Conservation (phyloP, 2,113 vertebrate genomes). For the Semicossyphus pulcher region DNA sequence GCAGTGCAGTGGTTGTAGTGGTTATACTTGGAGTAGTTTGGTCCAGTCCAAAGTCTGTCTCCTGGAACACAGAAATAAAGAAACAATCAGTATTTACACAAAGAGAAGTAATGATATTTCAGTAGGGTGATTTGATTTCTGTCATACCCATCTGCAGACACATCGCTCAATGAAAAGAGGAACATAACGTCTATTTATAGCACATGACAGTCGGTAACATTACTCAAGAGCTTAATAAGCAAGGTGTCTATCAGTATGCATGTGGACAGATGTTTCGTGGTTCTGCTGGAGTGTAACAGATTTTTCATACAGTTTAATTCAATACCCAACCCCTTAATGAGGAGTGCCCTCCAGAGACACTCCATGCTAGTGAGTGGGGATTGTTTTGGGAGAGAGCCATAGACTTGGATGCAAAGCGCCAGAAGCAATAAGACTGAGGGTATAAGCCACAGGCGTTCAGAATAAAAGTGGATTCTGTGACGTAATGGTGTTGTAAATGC, state of each 20-base stretch:
- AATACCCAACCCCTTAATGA: constrained; percentile 9
- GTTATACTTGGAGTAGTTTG: too few relatives aligned
- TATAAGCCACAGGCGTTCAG: neutral
- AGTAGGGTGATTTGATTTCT: too few relatives aligned
- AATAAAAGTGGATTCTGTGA: neutral
- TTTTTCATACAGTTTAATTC: constrained; percentile 17
- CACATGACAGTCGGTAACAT: neutral
- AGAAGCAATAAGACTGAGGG: neutral
- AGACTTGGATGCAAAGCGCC: neutral
- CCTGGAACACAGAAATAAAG: constrained; percentile 57
- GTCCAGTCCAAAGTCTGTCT: constrained; percentile 27
- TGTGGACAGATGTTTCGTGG: constrained; percentile 10
- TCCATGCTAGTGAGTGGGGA: neutral
- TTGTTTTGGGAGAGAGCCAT: constrained; percentile 3
- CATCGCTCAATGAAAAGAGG: constrained; percentile 2
- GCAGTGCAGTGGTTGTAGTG: neutral
- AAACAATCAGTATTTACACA: constrained; percentile 19
- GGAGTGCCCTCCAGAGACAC: constrained; percentile 4
- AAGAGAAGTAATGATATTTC: neutral
- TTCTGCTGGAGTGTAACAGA: constrained; percentile 9
- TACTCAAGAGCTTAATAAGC: constrained; percentile 12
- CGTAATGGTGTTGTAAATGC: neutral
- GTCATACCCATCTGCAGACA: neutral
- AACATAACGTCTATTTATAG: constrained; percentile 11
- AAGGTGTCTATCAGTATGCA: constrained; percentile 13